Evolutionary conservation across 2,797 vertebrate species (phyloP).

Genomic region (Xiphophorus birchmanni): DNA sequence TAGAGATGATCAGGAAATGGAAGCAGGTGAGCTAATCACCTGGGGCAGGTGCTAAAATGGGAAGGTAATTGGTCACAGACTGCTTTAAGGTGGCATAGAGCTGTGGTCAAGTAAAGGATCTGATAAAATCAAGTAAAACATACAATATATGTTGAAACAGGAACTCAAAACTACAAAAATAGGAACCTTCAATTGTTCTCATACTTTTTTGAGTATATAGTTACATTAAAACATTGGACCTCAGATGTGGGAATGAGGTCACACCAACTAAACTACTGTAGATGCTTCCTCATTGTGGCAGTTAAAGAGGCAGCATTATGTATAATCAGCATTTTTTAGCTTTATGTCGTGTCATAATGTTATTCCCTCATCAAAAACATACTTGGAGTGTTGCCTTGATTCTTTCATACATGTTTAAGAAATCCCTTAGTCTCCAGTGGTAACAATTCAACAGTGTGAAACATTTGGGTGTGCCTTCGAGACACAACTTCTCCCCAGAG

Average conservation of each 20-base stretch:
- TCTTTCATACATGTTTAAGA: no score
- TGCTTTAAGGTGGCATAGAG: neutral
- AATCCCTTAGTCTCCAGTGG: no score
- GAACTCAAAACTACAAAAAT: neutral
- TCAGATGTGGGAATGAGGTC: no score
- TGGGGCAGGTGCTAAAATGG: no score
- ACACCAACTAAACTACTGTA: neutral
- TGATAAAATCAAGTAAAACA: neutral
- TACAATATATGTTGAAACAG: neutral
- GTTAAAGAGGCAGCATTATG: neutral
- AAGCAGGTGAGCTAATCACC: no score
- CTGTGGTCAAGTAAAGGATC: neutral
- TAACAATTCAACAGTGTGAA: no score
- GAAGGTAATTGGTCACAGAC: neutral
- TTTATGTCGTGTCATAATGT: no score
- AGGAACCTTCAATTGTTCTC: neutral
- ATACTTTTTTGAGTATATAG: neutral
- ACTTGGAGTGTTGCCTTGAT: no score
- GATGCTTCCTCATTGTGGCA: neutral
- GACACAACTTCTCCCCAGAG: no score
- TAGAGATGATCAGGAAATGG: neutral
- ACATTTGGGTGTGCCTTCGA: no score
- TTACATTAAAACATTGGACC: neutral
- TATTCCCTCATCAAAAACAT: no score
- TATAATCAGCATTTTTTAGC: no score